phyloP scores from a whole-genome alignment of 2,888 invertebrate species.

The Leptinotarsa haldemani region DNA sequence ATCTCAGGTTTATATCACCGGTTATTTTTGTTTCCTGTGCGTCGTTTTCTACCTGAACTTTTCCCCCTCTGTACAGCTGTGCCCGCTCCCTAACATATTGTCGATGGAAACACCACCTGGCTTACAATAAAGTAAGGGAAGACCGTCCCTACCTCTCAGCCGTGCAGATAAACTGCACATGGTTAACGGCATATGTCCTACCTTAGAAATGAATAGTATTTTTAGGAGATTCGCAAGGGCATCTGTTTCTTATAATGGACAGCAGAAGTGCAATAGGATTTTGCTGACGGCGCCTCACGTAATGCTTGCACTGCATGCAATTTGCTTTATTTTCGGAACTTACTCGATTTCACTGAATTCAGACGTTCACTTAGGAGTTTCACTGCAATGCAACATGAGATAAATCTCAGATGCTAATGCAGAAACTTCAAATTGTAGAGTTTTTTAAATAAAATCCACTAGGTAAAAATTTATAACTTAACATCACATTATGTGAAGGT shows the following conservation, averaged over 20 bases:
- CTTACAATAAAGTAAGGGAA: constrained; percentile 22
- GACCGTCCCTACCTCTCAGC: constrained; percentile 27
- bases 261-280: constrained; percentile 7
- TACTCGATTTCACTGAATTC: background rate
- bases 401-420: background rate
- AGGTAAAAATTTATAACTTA: no score
- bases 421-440: no score
- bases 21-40: constrained; percentile 19
- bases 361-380: no score
- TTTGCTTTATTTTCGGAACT: background rate
- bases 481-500: no score
- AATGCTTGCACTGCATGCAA: background rate
- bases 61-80: constrained; percentile 35
- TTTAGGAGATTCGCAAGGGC: constrained; percentile 17
- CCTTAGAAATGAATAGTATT: constrained; percentile 7
- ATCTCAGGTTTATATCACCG: constrained; percentile 21
- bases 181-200: constrained; percentile 26
- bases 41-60: constrained; percentile 35
- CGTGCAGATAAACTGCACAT: constrained; percentile 36
- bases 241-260: constrained; percentile 26
- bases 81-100: constrained; percentile 54
- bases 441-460: no score
- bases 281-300: background rate
- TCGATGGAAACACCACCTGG: constrained; percentile 51
- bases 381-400: background rate